Percentiles rank a stretch among this genome's conserved stretches.
These are phyloP conservation scores for Mycalesis mineus DNA, from an alignment of 2,888 invertebrate species.

Conservation along the genomic window DNA sequence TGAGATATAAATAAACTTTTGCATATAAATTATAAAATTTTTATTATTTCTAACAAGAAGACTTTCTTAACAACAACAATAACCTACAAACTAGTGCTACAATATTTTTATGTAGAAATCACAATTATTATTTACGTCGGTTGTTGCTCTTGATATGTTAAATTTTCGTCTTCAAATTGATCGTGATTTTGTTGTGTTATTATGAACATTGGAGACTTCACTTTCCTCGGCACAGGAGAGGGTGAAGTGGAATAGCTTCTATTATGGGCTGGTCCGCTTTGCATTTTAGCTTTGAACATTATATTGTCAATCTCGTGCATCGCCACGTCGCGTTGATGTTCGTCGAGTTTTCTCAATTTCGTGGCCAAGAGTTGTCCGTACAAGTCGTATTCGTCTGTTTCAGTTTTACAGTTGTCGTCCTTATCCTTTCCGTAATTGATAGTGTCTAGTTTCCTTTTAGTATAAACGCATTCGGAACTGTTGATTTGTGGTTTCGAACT, in stretches of 20 bases:
- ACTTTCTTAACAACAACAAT: too few relatives aligned
- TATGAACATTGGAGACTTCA: constrained; percentile 57
- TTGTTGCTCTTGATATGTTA: constrained; percentile 43
- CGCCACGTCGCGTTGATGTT: constrained; percentile 60
- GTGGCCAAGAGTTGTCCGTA: constrained; percentile 64
- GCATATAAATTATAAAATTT: too few relatives aligned
- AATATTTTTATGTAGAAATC: too few relatives aligned
- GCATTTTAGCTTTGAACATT: constrained; percentile 64
- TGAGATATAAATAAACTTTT: too few relatives aligned
- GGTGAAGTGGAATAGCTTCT: constrained; percentile 47
- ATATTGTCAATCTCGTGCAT: constrained; percentile 72
- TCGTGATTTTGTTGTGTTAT: constrained; percentile 45
- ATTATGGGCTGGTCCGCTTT: constrained; percentile 36
- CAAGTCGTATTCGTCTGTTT: constrained; percentile 62
- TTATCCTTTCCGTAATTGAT: constrained; percentile 28
- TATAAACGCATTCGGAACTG: constrained; percentile 17
- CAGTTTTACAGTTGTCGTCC: constrained; percentile 33
- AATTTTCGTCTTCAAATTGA: constrained; percentile 55
- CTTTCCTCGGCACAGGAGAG: constrained; percentile 44
- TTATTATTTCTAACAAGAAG: too few relatives aligned
- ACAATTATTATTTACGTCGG: constrained; percentile 17
- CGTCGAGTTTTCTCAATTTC: constrained; percentile 62
- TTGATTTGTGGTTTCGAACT: constrained; percentile 23
- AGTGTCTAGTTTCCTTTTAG: constrained; percentile 34
- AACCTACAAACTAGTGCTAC: too few relatives aligned